Evolutionary conservation across 1,140 invertebrate genomes (phyloP).

Genomic region (Drosophila willistoni): DNA sequence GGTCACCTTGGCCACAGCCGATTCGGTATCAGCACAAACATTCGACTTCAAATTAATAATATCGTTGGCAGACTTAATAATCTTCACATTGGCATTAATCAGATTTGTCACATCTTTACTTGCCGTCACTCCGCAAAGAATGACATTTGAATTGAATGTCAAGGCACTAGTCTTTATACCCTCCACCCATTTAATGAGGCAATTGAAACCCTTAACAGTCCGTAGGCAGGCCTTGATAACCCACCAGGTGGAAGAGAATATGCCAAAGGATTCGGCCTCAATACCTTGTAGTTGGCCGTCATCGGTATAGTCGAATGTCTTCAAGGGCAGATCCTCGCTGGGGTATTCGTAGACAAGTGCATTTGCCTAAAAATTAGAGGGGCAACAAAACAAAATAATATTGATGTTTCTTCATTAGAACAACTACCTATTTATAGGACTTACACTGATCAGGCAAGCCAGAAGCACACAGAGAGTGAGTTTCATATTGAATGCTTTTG

Average conservation of each 20-base stretch:
- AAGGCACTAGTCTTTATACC: constrained; percentile 56
- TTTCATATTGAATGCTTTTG: constrained; percentile 4
- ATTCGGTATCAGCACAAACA: constrained; percentile 38
- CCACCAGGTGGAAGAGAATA: constrained; percentile 13
- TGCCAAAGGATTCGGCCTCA: constrained; percentile 1
- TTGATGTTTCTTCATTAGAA: neutral
- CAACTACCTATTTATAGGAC: neutral
- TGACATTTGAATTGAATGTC: constrained; percentile 37
- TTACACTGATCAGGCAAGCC: neutral
- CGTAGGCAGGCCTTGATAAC: constrained; percentile 39
- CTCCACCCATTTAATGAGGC: constrained; percentile 57
- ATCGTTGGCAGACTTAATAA: constrained; percentile 42
- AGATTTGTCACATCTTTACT: constrained; percentile 57
- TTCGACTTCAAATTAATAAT: constrained; percentile 45
- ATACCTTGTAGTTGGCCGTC: constrained; percentile 7
- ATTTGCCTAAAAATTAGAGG: constrained; percentile 38
- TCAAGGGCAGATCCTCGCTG: constrained; percentile 17
- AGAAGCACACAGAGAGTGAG: constrained; percentile 1
- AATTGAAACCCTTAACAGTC: constrained; percentile 63
- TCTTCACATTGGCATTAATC: constrained; percentile 52
- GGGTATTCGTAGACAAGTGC: constrained; percentile 24
- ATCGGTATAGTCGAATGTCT: constrained; percentile 18
- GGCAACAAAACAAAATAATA: neutral
- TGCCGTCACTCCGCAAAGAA: constrained; percentile 48
- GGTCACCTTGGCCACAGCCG: constrained; percentile 12